Evolutionary conservation across 2,888 invertebrate genomes (phyloP).

Genomic region (Cerceris ruficornis): DNA sequence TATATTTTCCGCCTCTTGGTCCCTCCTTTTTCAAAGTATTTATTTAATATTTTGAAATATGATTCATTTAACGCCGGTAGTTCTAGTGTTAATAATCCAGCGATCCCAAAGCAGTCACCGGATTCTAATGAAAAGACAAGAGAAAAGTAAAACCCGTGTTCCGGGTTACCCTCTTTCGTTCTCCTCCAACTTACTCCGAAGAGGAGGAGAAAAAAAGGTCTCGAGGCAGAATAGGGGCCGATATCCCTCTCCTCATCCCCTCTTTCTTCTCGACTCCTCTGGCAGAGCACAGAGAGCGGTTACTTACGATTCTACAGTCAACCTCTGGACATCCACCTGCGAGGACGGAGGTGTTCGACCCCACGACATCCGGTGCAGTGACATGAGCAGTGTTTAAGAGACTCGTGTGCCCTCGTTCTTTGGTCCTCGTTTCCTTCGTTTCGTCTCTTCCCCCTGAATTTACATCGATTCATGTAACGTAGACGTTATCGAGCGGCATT

Average conservation of each 20-base stretch:
- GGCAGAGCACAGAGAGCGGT: slow-evolving; percentile 71
- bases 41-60: too few relatives aligned
- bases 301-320: slow-evolving; percentile 80
- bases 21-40: too few relatives aligned
- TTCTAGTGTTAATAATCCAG: too few relatives aligned
- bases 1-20: too few relatives aligned
- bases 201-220: slow-evolving; percentile 54
- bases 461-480: slow-evolving; percentile 60
- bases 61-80: too few relatives aligned
- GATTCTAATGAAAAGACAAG: slow-evolving; percentile 3
- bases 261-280: slow-evolving; percentile 60
- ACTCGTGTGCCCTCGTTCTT: slow-evolving; percentile 53
- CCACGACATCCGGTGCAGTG: slow-evolving; percentile 78
- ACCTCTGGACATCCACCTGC: slow-evolving; percentile 81
- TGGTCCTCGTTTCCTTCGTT: slow-evolving; percentile 9
- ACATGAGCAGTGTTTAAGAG: slow-evolving; percentile 75
- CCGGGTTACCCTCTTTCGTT: slow-evolving; percentile 43
- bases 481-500: slow-evolving; percentile 20
- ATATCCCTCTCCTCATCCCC: slow-evolving; percentile 68
- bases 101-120: background rate
- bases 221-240: slow-evolving; percentile 70
- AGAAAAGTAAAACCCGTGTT: background rate
- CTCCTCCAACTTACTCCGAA: slow-evolving; percentile 41
- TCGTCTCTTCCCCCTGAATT: background rate
- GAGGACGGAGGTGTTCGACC: slow-evolving; percentile 80